Percentiles rank a stretch among this genome's conserved stretches.
Conservation (phyloP, 2,113 vertebrate genomes). For the Raja brachyura region DNA sequence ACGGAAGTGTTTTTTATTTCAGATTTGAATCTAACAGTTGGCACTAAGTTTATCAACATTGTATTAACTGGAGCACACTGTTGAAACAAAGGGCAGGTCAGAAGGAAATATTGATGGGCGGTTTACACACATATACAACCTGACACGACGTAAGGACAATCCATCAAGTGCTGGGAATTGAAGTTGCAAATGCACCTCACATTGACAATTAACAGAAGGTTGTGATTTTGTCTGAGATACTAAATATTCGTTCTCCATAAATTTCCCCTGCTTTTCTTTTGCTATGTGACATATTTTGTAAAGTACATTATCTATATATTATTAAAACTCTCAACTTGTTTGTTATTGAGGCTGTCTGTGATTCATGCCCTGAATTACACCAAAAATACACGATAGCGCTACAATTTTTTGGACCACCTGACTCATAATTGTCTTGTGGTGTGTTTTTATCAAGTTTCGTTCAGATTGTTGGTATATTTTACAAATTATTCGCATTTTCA, state of each 20-base stretch:
- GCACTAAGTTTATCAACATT: conserved; percentile 2
- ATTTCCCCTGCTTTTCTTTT: background rate
- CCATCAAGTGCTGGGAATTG: too few species aligned
- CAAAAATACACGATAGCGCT: too few species aligned
- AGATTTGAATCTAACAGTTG: background rate
- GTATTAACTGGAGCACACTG: background rate
- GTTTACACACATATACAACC: background rate
- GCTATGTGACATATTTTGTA: background rate
- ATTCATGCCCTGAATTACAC: too few species aligned
- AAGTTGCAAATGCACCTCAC: background rate
- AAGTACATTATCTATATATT: background rate
- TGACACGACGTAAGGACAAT: background rate
- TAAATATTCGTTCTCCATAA: background rate
- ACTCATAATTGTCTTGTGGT: too few species aligned
- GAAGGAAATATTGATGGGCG: background rate
- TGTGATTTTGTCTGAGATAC: background rate
- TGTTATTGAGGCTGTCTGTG: too few species aligned
- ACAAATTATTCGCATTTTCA: too few species aligned
- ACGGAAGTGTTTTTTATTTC: background rate
- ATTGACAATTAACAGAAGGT: background rate
- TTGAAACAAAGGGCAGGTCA: background rate
- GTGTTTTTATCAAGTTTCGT: too few species aligned
- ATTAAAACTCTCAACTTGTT: too few species aligned
- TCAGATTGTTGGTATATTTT: too few species aligned
- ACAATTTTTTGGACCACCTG: too few species aligned